These are phyloP conservation scores for Caenorhabditis tropicalis DNA, from an alignment of 1,140 invertebrate genomes.

Conservation along the genomic window DNA sequence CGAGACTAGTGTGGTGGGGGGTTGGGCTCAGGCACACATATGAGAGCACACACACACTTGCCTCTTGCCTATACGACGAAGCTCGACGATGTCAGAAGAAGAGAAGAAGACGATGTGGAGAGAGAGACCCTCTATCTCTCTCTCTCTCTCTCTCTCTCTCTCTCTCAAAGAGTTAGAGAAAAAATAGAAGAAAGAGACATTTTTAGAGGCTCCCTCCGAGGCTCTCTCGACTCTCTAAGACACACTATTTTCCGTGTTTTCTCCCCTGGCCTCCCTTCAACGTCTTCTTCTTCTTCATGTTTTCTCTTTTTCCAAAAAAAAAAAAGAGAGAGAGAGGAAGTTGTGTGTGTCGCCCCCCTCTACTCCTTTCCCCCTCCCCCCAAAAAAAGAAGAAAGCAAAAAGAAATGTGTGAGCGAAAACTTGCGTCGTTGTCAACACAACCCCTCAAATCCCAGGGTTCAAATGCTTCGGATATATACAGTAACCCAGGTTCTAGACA, in stretches of 20 bases:
- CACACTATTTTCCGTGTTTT: background rate
- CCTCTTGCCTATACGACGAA: background rate
- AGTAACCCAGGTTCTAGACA: too few species aligned
- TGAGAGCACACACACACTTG: slow-evolving; percentile 17
- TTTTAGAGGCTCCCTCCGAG: background rate
- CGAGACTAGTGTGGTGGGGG: background rate
- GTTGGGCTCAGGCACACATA: slow-evolving; percentile 44
- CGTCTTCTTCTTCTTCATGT: background rate
- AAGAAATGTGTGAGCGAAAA: slow-evolving; percentile 1
- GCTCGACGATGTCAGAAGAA: slow-evolving; percentile 3
- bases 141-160: too few species aligned
- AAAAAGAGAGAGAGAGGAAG: slow-evolving; percentile 18
- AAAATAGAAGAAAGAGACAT: background rate
- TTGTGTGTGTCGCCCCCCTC: too few species aligned
- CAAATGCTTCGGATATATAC: too few species aligned
- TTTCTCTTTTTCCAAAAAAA: background rate
- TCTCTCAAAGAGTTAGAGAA: too few species aligned
- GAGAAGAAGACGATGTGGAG: background rate
- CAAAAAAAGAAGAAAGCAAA: background rate
- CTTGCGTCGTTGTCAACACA: background rate
- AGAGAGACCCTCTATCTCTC: too few species aligned
- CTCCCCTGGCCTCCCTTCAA: background rate
- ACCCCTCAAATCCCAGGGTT: too few species aligned
- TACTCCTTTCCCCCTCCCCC: too few species aligned
- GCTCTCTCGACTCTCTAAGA: background rate